Evolutionary conservation across 2,888 invertebrate genomes (phyloP).

Genomic region (Agrotis exclamationis): DNA sequence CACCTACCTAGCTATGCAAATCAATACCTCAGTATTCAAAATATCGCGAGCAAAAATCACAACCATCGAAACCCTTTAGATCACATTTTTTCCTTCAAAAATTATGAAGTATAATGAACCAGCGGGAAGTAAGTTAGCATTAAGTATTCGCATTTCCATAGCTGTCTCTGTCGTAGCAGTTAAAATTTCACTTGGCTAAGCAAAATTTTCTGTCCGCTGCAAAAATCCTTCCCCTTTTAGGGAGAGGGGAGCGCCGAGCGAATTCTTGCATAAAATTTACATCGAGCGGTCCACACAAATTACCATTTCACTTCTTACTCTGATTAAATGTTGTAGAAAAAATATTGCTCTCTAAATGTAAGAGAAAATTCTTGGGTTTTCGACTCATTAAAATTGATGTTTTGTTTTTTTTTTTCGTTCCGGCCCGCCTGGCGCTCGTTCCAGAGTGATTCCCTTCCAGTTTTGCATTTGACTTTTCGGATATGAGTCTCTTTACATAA

Average conservation of each 20-base stretch:
- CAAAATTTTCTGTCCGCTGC: slow-evolving; percentile 91
- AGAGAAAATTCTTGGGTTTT: slow-evolving; percentile 89
- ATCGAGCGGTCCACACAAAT: slow-evolving; percentile 91
- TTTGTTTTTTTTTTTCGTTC: slow-evolving; percentile 79
- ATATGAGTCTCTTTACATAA: slow-evolving; percentile 68
- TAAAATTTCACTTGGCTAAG: slow-evolving; percentile 91
- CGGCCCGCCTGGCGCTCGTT: slow-evolving; percentile 62
- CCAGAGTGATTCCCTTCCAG: slow-evolving; percentile 74
- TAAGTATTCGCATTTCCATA: slow-evolving; percentile 90
- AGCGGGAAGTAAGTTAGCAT: slow-evolving; percentile 90
- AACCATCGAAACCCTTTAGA: slow-evolving; percentile 78
- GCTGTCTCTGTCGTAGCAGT: slow-evolving; percentile 90
- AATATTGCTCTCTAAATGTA: slow-evolving; percentile 90
- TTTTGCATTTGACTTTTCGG: slow-evolving; percentile 73
- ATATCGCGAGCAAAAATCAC: slow-evolving; percentile 52
- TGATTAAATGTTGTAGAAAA: slow-evolving; percentile 91
- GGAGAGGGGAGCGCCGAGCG: slow-evolving; percentile 85
- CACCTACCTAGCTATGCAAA: slow-evolving; percentile 25
- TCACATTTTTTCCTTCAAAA: slow-evolving; percentile 82
- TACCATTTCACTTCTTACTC: slow-evolving; percentile 91
- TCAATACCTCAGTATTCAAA: slow-evolving; percentile 54
- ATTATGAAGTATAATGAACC: slow-evolving; percentile 91
- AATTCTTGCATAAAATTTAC: slow-evolving; percentile 91
- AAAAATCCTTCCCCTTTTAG: slow-evolving; percentile 89
- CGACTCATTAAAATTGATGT: slow-evolving; percentile 90